Evolutionary conservation across 2,797 vertebrate species (phyloP).

Genomic region (Chiloscyllium punctatum): DNA sequence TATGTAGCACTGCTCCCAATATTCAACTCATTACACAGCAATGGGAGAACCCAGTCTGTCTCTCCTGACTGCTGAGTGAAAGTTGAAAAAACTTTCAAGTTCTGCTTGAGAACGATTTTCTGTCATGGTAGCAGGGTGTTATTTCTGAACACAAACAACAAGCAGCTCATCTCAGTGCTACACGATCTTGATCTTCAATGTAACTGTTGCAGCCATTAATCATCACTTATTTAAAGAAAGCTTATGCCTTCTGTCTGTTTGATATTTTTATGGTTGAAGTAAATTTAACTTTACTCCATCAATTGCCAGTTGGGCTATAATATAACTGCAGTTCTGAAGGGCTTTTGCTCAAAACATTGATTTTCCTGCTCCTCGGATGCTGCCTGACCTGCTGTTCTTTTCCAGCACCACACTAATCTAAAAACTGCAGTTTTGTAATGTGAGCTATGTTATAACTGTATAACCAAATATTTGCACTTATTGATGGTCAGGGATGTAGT

Average conservation of each 20-base stretch:
- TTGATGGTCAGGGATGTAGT: background rate
- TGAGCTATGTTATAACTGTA: background rate
- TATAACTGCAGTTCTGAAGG: background rate
- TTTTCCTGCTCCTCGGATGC: too few species aligned
- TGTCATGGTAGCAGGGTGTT: background rate
- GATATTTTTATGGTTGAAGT: background rate
- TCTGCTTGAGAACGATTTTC: background rate
- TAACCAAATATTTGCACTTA: too few species aligned
- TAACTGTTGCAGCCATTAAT: background rate
- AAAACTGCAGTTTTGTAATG: background rate
- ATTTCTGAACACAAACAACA: background rate
- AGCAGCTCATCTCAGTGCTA: background rate
- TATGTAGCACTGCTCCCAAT: background rate
- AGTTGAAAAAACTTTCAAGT: background rate
- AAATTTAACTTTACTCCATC: background rate
- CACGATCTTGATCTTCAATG: background rate
- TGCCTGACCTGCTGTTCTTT: too few species aligned
- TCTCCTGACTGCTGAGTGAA: background rate
- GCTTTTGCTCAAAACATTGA: too few species aligned
- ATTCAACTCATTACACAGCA: background rate
- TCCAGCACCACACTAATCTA: too few species aligned
- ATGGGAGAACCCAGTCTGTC: background rate
- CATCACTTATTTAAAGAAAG: conserved; percentile 18
- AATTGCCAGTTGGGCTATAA: too few species aligned
- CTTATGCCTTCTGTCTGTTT: background rate